Evolutionary conservation across 1,140 invertebrate species (phyloP).

Genomic region (Camponotus floridanus): DNA sequence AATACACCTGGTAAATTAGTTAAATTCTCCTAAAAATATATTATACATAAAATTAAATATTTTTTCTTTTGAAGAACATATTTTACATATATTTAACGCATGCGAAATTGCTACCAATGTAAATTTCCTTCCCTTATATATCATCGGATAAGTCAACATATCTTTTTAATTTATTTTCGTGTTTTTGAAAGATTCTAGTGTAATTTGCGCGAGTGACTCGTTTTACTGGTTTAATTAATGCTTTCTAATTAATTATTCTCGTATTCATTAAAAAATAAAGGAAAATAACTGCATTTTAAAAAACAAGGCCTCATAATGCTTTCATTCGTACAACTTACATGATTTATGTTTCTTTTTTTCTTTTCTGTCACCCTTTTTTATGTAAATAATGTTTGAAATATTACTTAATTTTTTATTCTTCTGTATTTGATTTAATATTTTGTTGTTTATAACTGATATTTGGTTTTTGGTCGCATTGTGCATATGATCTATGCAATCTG

Average conservation of each 20-base stretch:
- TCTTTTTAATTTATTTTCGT: neutral
- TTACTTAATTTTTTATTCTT: conserved; percentile 6
- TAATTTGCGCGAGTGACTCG: conserved; percentile 30
- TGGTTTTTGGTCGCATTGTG: neutral
- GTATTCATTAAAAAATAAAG: neutral
- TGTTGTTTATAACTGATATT: neutral
- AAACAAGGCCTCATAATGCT: neutral
- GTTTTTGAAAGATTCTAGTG: neutral
- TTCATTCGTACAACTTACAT: conserved; percentile 6
- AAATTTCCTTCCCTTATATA: conserved; percentile 7
- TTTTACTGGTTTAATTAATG: conserved; percentile 29
- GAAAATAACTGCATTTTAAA: neutral
- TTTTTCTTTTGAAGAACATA: neutral
- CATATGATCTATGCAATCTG: neutral
- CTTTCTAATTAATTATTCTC: neutral
- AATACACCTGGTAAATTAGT: neutral
- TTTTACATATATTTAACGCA: neutral
- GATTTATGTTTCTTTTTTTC: neutral
- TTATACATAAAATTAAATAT: neutral
- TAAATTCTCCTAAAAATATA: neutral
- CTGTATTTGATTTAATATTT: neutral
- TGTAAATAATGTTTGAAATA: conserved; percentile 8
- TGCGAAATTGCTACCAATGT: neutral
- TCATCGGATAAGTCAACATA: conserved; percentile 6
- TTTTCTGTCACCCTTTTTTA: neutral